These are phyloP conservation scores for Protonemura montana DNA, from an alignment of 2,888 invertebrate genomes.

Conservation along the genomic window DNA sequence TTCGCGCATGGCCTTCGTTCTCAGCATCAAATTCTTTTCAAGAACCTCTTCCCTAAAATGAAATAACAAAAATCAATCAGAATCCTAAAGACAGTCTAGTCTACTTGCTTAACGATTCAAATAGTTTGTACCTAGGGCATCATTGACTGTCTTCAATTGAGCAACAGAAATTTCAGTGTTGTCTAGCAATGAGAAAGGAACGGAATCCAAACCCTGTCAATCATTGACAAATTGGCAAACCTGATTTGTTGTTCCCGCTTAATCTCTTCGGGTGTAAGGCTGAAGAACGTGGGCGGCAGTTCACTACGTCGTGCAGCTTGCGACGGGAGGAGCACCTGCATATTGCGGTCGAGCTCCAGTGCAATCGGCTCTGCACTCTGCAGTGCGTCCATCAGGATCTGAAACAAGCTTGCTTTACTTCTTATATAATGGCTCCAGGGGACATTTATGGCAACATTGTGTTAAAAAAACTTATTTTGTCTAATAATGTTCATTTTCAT, in stretches of 20 bases:
- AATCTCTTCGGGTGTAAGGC: slow-evolving; percentile 81
- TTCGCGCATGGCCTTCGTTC: slow-evolving; percentile 95
- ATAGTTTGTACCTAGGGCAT: not conserved
- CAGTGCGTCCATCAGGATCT: slow-evolving; percentile 78
- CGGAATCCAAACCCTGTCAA: too few relatives aligned
- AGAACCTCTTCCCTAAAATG: slow-evolving; percentile 72
- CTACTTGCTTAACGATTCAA: too few relatives aligned
- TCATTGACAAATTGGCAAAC: slow-evolving; percentile 56
- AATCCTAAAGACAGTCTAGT: too few relatives aligned
- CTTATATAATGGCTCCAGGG: too few relatives aligned
- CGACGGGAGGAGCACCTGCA: slow-evolving; percentile 82
- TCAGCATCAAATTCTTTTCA: slow-evolving; percentile 81
- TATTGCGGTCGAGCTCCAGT: slow-evolving; percentile 83
- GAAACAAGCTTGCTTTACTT: slow-evolving; percentile 55
- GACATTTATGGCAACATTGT: too few relatives aligned
- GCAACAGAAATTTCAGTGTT: too few relatives aligned
- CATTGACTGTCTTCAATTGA: not conserved
- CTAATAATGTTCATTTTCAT: too few relatives aligned
- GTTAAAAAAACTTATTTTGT: too few relatives aligned
- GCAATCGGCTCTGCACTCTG: slow-evolving; percentile 81
- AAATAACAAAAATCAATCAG: too few relatives aligned
- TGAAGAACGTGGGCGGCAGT: slow-evolving; percentile 86
- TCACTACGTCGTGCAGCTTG: slow-evolving; percentile 73
- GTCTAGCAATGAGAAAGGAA: too few relatives aligned
- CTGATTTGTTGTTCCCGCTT: slow-evolving; percentile 81